These are phyloP conservation scores for Cliona cf. orientalis DNA, from an alignment of 37 sponge, comb jelly and placozoan genomes.

Conservation along the genomic window DNA sequence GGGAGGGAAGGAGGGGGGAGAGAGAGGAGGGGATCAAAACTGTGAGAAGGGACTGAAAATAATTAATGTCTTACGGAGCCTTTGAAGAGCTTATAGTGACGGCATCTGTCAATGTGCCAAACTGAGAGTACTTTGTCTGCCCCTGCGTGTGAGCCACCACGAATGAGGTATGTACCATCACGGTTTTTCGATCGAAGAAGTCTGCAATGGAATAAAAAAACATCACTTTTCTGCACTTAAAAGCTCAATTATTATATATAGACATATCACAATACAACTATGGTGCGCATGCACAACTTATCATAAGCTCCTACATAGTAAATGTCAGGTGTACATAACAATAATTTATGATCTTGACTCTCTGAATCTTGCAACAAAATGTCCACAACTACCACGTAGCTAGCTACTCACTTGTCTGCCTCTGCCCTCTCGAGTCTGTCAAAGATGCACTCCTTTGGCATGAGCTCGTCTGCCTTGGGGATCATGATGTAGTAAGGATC, in stretches of 20 bases:
- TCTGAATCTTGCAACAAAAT: no score
- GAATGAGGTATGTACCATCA: slow-evolving; percentile 70
- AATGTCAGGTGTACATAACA: no score
- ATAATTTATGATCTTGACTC: no score
- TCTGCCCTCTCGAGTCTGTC: slow-evolving; percentile 48
- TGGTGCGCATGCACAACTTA: no score
- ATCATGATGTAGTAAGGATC: slow-evolving; percentile 65
- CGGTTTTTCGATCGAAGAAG: slow-evolving; percentile 10
- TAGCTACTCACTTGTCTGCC: slow-evolving; percentile 43
- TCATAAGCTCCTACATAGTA: no score
- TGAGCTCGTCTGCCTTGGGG: slow-evolving; percentile 46
- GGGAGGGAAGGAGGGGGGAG: neutral
- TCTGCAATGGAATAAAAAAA: slow-evolving; percentile 21
- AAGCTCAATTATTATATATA: no score
- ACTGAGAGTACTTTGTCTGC: slow-evolving; percentile 71
- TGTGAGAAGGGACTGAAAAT: neutral
- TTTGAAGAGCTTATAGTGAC: slow-evolving; percentile 77
- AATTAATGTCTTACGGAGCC: slow-evolving; percentile 33
- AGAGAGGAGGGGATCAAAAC: neutral
- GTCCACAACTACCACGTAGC: no score
- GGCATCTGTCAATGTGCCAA: slow-evolving; percentile 69
- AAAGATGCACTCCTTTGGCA: slow-evolving; percentile 62
- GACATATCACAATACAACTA: no score
- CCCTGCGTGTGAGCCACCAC: slow-evolving; percentile 62
- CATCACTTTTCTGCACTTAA: no score